phyloP scores from a whole-genome alignment of 2,888 invertebrate species.

The Lissonota sp. region DNA sequence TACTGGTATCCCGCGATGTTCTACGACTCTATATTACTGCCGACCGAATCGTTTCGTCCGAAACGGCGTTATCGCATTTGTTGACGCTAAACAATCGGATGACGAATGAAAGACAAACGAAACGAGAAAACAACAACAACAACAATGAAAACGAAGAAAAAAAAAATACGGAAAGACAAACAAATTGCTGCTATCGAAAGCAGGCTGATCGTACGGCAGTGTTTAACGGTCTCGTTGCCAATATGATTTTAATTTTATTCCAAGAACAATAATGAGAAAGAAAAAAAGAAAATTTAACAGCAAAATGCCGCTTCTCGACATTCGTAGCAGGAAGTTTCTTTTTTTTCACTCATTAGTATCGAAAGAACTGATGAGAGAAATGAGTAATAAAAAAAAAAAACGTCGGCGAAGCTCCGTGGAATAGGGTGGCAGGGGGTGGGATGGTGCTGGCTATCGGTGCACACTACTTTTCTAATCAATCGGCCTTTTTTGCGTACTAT shows the following conservation, averaged over 20 bases:
- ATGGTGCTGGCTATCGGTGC: slow-evolving; percentile 68
- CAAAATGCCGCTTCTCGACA: slow-evolving; percentile 34
- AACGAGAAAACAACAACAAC: slow-evolving; percentile 39
- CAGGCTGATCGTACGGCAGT: slow-evolving; percentile 41
- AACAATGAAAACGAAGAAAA: slow-evolving; percentile 36
- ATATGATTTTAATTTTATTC: slow-evolving; percentile 58
- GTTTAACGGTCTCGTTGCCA: slow-evolving; percentile 46
- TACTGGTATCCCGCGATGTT: slow-evolving; percentile 80
- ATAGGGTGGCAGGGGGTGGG: slow-evolving; percentile 36
- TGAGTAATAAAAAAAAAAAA: slow-evolving; percentile 41
- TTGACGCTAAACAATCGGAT: slow-evolving; percentile 61
- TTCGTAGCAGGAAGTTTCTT: too few species aligned
- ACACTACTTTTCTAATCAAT: slow-evolving; percentile 36
- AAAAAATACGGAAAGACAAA: too few species aligned
- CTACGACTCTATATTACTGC: slow-evolving; percentile 77
- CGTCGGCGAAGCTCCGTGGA: slow-evolving; percentile 32
- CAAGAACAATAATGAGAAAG: slow-evolving; percentile 24
- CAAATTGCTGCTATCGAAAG: slow-evolving; percentile 28
- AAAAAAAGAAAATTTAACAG: slow-evolving; percentile 20
- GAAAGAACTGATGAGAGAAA: slow-evolving; percentile 41
- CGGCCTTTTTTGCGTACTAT: slow-evolving; percentile 52
- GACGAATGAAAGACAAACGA: slow-evolving; percentile 30
- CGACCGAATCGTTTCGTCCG: slow-evolving; percentile 63
- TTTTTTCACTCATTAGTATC: slow-evolving; percentile 4
- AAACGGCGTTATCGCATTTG: slow-evolving; percentile 65